phyloP scores from a whole-genome alignment of 2,797 vertebrate species.

The Sebastes vulpes region DNA sequence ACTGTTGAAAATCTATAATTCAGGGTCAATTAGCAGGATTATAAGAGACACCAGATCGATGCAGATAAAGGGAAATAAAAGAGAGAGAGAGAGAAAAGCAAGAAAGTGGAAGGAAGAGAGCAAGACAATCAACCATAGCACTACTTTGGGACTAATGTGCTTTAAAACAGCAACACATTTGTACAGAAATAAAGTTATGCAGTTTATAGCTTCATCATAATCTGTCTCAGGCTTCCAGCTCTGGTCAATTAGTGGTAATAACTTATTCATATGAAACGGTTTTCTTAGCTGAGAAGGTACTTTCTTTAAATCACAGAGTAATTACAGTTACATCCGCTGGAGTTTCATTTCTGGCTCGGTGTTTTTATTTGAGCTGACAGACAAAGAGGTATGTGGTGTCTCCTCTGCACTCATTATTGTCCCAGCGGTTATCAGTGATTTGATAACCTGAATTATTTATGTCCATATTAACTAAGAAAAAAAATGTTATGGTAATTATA shows the following conservation, averaged over 20 bases:
- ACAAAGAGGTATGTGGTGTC: constrained; percentile 31
- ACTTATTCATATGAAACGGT: constrained; percentile 48
- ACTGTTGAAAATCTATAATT: constrained; percentile 30
- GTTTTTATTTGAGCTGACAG: constrained; percentile 37
- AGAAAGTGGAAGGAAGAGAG: background rate
- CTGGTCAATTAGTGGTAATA: constrained; percentile 49
- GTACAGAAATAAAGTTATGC: constrained; percentile 14
- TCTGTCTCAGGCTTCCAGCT: constrained; percentile 8
- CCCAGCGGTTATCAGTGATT: constrained; percentile 39
- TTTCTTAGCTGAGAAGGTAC: constrained; percentile 11
- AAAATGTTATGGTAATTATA: constrained; percentile 51
- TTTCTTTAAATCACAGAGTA: constrained; percentile 39
- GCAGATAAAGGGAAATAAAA: constrained; percentile 2
- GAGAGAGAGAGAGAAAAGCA: background rate
- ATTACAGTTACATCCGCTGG: constrained; percentile 31
- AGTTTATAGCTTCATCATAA: constrained; percentile 26
- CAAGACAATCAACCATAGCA: background rate
- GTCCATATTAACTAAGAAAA: constrained; percentile 27
- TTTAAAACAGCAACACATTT: constrained; percentile 15
- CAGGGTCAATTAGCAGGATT: constrained; percentile 38
- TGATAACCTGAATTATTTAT: constrained; percentile 67
- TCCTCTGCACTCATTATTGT: constrained; percentile 33
- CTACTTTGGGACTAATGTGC: background rate
- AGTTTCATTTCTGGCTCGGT: constrained; percentile 24
- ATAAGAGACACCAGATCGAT: constrained; percentile 39